A percentile compares a stretch with the other conserved stretches of the same genome.
Conservation (phyloP, 1,140 invertebrate species). For the Lepidurus apus region DNA sequence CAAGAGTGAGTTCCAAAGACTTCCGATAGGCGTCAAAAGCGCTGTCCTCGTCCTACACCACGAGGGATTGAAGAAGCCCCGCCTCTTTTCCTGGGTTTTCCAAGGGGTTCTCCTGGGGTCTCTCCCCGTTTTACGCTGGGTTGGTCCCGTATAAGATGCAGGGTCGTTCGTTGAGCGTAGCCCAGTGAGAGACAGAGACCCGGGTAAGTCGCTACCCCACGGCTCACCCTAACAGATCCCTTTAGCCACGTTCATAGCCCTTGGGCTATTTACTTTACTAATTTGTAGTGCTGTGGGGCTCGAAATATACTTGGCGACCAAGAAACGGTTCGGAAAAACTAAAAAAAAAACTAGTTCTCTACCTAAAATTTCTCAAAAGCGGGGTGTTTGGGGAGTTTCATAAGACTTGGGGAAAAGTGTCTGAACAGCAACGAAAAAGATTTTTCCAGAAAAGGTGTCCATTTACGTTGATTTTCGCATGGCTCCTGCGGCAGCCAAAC, state of each 20-base stretch:
- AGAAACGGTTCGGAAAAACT: too few species aligned
- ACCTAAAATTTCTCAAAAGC: too few species aligned
- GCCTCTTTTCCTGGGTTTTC: neutral
- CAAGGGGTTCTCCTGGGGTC: neutral
- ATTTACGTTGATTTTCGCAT: neutral
- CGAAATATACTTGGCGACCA: too few species aligned
- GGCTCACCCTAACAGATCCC: neutral
- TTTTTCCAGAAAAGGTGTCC: neutral
- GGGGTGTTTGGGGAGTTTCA: neutral
- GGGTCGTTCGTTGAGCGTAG: constrained; percentile 1
- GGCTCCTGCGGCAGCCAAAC: constrained; percentile 5
- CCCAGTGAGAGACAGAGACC: neutral
- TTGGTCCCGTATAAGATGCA: neutral
- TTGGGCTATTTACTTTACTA: neutral
- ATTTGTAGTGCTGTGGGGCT: neutral
- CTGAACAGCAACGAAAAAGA: neutral
- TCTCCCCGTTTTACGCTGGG: neutral
- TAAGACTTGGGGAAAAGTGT: neutral
- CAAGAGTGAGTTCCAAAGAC: neutral
- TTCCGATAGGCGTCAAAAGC: neutral
- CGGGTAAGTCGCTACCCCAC: constrained; percentile 1
- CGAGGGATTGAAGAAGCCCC: neutral
- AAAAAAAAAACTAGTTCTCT: too few species aligned
- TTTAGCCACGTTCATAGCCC: neutral
- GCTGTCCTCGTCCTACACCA: neutral